Base-by-base conservation (phyloP, 2,797 vertebrate species). In the Enteromius trimaculatus region DNA sequence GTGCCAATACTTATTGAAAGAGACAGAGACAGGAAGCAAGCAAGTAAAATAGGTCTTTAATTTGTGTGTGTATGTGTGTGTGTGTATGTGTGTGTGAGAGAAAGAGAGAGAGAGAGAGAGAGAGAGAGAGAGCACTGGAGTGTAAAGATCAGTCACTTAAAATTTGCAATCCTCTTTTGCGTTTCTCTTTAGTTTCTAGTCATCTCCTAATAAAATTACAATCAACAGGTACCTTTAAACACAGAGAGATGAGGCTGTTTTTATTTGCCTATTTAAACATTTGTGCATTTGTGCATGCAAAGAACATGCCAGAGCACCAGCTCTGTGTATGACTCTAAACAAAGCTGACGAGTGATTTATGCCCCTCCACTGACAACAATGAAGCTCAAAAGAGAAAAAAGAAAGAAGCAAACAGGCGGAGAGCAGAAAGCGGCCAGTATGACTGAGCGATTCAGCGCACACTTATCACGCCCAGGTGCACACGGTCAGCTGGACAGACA, bases 401-500 rank as follows among this genome's bases (percentile, higher is more conserved):
- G 75, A 79, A 31, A 75, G 13, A 81, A 53, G 44, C 42, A 34
- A 77, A 78, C 72, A 78, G 21, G 53, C n/a, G 0, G 23, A 69
- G 69, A 72, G 37, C 26, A 77, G 62, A 84, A 84, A 75, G 80
- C 17, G 37, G 51, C 49, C n/a, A 71, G 83, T 58, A 81, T 74
- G 74, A 77, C 74, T 60, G 51, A 76, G 53, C 26, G 26, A 79
- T 83, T 82, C 66, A 75, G 70, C 6, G 11, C 37, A 68, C 14
- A 60, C 64, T 71, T 58, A 86, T 85, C 85, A 86, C 29, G 49
- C 79, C 85, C 85, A 87, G 87, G 85, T 88, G 87, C 88, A 85
- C 65, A 17, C 71, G 17, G 82, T 85, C 86, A 85, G 79, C 82
- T 76, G 78, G 70, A 85, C 39, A 23, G 55, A 84, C 83, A 89